phyloP scores from a whole-genome alignment of 2,797 vertebrate species.

The Schizothorax lantsangensis region DNA sequence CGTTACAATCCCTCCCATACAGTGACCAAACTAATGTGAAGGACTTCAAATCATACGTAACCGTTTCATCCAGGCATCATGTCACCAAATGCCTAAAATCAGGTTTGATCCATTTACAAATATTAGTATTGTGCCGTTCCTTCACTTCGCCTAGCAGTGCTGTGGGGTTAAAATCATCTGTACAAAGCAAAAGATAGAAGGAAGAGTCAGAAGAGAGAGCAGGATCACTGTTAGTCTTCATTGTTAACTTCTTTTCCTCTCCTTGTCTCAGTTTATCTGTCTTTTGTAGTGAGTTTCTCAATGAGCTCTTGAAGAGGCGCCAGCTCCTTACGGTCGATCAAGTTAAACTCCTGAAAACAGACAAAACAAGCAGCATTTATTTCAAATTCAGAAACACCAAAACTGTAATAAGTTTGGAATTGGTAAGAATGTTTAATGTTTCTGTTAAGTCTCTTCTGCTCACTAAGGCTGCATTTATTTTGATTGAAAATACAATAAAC shows the following conservation, averaged over 20 bases:
- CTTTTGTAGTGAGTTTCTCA: constrained; percentile 97
- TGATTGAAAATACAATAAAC: background rate
- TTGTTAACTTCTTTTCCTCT: background rate
- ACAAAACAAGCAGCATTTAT: background rate
- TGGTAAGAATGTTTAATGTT: background rate
- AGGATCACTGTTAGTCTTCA: constrained; percentile 39
- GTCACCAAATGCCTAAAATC: background rate
- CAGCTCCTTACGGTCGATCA: constrained; percentile 96
- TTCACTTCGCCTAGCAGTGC: constrained; percentile 22
- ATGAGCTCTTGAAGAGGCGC: constrained; percentile 97
- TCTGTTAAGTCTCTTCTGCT: background rate
- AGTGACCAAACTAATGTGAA: background rate
- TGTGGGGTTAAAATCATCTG: constrained; percentile 64
- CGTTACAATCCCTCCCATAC: background rate
- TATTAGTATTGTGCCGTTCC: constrained; percentile 9
- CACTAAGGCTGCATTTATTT: background rate
- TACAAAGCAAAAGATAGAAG: constrained; percentile 75
- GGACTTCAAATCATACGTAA: background rate
- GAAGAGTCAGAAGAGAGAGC: constrained; percentile 66
- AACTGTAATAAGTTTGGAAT: background rate
- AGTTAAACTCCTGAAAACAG: constrained; percentile 90
- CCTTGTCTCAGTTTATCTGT: constrained; percentile 86
- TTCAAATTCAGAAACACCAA: background rate
- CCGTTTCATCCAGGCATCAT: background rate
- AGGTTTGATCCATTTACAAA: constrained; percentile 10